Conservation (phyloP, 1,140 invertebrate species). For the Bombus cullumanus region DNA sequence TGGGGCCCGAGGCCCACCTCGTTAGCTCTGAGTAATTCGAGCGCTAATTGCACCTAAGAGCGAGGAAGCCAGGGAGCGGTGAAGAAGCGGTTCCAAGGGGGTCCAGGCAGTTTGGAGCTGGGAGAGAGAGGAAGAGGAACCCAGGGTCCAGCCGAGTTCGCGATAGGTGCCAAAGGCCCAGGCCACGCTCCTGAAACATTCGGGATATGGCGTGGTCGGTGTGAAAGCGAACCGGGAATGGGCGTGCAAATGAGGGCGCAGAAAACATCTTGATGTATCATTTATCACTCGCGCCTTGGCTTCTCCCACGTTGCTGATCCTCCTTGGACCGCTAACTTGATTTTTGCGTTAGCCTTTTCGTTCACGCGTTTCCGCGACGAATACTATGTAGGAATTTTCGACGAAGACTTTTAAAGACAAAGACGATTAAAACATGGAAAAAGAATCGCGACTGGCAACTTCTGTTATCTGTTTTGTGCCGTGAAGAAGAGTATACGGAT, state of each 20-base stretch:
- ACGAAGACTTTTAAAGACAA: no score
- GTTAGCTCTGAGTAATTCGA: slow-evolving; percentile 81
- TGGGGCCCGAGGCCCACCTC: slow-evolving; percentile 72
- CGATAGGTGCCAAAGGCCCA: slow-evolving; percentile 62
- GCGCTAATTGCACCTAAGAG: slow-evolving; percentile 79
- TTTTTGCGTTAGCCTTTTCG: slow-evolving; percentile 11
- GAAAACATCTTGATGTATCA: slow-evolving; percentile 70
- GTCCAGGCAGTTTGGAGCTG: slow-evolving; percentile 7
- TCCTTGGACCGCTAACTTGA: not conserved
- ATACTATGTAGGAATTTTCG: no score
- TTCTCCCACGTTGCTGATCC: slow-evolving; percentile 15
- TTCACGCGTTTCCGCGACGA: no score
- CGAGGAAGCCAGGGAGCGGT: slow-evolving; percentile 61
- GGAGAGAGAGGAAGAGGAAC: not conserved
- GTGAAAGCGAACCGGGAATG: slow-evolving; percentile 69
- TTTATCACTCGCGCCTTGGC: slow-evolving; percentile 58
- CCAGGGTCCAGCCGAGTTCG: not conserved
- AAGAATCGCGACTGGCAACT: not conserved
- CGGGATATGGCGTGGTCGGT: slow-evolving; percentile 61
- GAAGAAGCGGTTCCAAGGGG: slow-evolving; percentile 33
- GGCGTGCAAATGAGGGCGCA: slow-evolving; percentile 68
- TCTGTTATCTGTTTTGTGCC: not conserved
- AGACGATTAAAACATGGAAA: not conserved
- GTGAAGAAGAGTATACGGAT: no score
- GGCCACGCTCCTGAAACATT: slow-evolving; percentile 61